These are phyloP conservation scores for Acridotheres tristis DNA, from an alignment of 2,797 vertebrate species.

Conservation along the genomic window DNA sequence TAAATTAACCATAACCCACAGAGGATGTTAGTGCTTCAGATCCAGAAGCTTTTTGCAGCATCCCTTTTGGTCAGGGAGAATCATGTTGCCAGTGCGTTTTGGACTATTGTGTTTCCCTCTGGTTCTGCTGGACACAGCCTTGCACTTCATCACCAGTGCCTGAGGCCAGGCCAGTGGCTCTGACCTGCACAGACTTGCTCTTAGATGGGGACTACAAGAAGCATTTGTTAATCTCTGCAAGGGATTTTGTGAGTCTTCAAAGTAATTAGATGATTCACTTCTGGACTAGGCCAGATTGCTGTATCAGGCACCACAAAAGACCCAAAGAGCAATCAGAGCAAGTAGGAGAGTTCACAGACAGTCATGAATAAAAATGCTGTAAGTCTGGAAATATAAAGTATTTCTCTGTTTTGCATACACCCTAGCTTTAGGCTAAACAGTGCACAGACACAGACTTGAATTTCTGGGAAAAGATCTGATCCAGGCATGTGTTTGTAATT, in stretches of 20 bases:
- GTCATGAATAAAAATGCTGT: constrained; percentile 40
- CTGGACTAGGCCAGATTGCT: neutral
- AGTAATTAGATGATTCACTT: constrained; percentile 33
- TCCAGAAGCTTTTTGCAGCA: neutral
- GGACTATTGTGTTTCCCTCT: neutral
- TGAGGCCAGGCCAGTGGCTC: neutral
- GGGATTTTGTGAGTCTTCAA: neutral
- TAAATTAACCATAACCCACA: neutral
- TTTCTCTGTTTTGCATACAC: constrained; percentile 35
- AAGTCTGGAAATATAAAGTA: constrained; percentile 35
- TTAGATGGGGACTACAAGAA: neutral
- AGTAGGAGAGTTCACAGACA: neutral
- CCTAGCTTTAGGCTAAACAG: constrained; percentile 13
- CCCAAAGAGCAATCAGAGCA: constrained; percentile 35
- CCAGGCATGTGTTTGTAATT: neutral
- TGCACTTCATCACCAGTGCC: neutral
- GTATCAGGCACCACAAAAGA: neutral
- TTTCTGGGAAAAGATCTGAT: constrained; percentile 17
- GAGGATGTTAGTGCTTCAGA: neutral
- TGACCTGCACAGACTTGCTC: neutral
- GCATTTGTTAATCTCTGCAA: neutral
- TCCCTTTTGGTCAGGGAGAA: neutral
- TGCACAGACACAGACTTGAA: neutral
- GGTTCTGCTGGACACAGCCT: neutral
- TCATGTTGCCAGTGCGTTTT: rapidly evolving